Evolutionary conservation across 1,140 invertebrate species (phyloP).

Genomic region (Pseudomyrmex cubaensis): DNA sequence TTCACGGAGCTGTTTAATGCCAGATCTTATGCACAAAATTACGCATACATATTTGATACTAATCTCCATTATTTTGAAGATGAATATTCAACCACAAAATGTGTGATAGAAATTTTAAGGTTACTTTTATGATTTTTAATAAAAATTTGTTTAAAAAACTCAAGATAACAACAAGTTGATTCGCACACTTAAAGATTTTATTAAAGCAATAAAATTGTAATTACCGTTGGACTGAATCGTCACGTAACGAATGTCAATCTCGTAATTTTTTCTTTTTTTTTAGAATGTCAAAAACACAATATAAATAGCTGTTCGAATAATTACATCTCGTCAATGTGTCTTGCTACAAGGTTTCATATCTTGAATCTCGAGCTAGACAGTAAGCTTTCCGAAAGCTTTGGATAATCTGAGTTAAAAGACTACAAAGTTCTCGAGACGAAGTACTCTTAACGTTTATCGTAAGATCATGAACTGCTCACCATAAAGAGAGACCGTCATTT

Average conservation of each 20-base stretch:
- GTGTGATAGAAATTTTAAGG: not conserved
- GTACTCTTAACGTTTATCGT: slow-evolving; percentile 44
- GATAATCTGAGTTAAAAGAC: slow-evolving; percentile 45
- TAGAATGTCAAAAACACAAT: not conserved
- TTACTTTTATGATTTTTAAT: not conserved
- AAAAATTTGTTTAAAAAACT: no score
- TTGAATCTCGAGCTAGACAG: not conserved
- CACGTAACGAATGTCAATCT: not conserved
- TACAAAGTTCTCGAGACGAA: slow-evolving; percentile 43
- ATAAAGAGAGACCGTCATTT: slow-evolving; percentile 37
- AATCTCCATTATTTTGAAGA: not conserved
- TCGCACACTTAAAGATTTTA: not conserved
- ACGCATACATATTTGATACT: not conserved
- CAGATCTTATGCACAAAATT: not conserved
- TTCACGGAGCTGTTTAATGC: not conserved
- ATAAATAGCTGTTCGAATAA: slow-evolving; percentile 10
- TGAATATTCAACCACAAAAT: slow-evolving; percentile 2
- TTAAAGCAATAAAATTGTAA: not conserved
- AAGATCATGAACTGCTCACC: slow-evolving; percentile 42
- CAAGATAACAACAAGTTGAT: no score
- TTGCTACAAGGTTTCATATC: slow-evolving; percentile 34
- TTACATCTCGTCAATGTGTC: slow-evolving; percentile 29
- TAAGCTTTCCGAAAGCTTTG: slow-evolving; percentile 36
- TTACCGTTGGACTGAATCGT: not conserved
- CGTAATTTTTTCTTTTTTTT: not conserved